Conservation (phyloP, 2,888 invertebrate species). For the Thera britannica region DNA sequence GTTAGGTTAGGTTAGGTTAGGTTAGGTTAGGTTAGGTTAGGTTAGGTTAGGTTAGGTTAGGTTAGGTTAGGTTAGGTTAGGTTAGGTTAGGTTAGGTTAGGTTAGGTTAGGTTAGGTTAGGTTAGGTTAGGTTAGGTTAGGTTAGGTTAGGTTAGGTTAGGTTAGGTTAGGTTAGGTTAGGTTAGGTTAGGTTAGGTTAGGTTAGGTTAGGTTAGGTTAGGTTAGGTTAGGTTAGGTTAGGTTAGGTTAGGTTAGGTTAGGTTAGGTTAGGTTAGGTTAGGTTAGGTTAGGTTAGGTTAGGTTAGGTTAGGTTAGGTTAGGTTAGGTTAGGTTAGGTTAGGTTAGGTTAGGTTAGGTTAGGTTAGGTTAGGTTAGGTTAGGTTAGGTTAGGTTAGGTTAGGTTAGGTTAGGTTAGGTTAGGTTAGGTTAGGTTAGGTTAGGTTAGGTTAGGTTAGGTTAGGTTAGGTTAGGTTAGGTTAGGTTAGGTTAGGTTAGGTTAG, state of each 20-base stretch:
- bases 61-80: conserved; percentile 27
- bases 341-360: too few relatives aligned
- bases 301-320: conserved; percentile 19
- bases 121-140: conserved; percentile 36
- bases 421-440: too few relatives aligned
- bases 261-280: conserved; percentile 8
- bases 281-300: conserved; percentile 15
- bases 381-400: too few relatives aligned
- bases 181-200: conserved; percentile 26
- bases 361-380: too few relatives aligned
- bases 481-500: too few relatives aligned
- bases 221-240: conserved; percentile 23
- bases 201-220: conserved; percentile 30
- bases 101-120: conserved; percentile 17
- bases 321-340: conserved; percentile 22
- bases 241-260: conserved; percentile 29
- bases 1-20: conserved; percentile 28
- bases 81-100: conserved; percentile 30
- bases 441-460: too few relatives aligned
- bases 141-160: conserved; percentile 27
- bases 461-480: too few relatives aligned
- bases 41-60: conserved; percentile 14
- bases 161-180: conserved; percentile 2
- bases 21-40: conserved; percentile 5
- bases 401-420: too few relatives aligned